Base-by-base conservation (phyloP, 2,113 vertebrate genomes). In the Circaetus gallicus region DNA sequence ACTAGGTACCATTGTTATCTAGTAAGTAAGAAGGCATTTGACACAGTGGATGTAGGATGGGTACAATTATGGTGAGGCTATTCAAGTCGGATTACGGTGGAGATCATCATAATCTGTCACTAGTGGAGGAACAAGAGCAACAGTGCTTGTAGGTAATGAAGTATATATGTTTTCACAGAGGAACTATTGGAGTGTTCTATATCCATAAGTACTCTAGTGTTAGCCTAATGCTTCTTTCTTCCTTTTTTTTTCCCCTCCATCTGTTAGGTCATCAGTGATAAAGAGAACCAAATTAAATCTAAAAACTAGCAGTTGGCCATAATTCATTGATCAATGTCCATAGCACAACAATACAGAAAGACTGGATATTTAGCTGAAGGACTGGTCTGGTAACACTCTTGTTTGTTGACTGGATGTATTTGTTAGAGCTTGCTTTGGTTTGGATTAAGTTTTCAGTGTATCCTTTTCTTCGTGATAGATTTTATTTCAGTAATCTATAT, bases 181-280 rank as follows among this genome's bases (percentile, higher is more conserved):
- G 15, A 73, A 15, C 22, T 58, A 13, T 56, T 31, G 42, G 17
- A 32, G 7, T 56, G 19, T 25, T 81, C 47, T 62, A 4, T 61
- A 66, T 49, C 18, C 9, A 1, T 65, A 73, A 65, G 28, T 63
- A 56, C 6, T 34, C 29, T 53, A 24, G 20, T 73, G 25, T 52
- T 80, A 76, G 16, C 20, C 34, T 72, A 76, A 70, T 52, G 10
- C 18, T 67, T 59, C 10, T 69, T 42, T 52, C 49, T 42, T 45
- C 3, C 4, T 6, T 20, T 72, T 43, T 15, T 2, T 15, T 2
- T 0, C 1, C 1, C 10, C 11, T 47, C 40, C 26, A 36, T 91
- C 21, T 12, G 2, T 58, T 86, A 84, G 3, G 9, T 93, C 38
- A 56, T 52, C 16, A 65, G 34, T 22, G 20, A 62, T 49, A 91